Base-by-base conservation (phyloP, 2,888 invertebrate species). In the Cotesia congregata region DNA sequence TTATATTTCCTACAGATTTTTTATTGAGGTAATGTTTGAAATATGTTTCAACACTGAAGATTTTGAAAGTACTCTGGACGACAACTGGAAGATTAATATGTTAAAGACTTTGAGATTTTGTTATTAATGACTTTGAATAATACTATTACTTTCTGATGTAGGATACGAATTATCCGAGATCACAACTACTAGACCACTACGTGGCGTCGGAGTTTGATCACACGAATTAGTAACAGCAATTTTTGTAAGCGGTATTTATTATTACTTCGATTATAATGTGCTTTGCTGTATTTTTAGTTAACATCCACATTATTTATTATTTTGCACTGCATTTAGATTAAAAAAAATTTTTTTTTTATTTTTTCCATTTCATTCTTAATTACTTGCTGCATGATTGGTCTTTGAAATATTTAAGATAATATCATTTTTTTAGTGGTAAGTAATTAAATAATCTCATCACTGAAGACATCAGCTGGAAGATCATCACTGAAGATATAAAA, bases 21-120 rank as follows among this genome's bases (percentile, higher is more conserved):
- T 50, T 12, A 50, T 50, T 12, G 50, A 50, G 50, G 50, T 12
- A 67, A 39, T 17, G 15, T 68, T 17, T 7, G 12, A 17, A n/a
- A 41, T 9, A 39, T 50, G 50, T 50, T 1, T 12, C 50, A 50
- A 12, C 50, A 50, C 50, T 50, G 50, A 50, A 50, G 50, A 50
- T 50, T 50, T 50, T 50, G 6, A 50, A 50, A 50, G 30, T 30
- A 30, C 30, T 30, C 30, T 9, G 40, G 0, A 50, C 67, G 30
- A 6, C 67, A 67, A 12, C 67, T 67, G 67, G 67, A 67, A 38
- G 67, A 67, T 67, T n/a, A 12, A 9, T n/a, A 17, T n/a, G n/a
- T 17, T 62, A 2, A 62, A 62, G 20, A 15, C 6, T 20, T 17
- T 20, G 6, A 62, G 2, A 62, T 17, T 62, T 62, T 50, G 7